Evolutionary conservation across 2,797 vertebrate genomes (phyloP).

Genomic region (Catostomus latipinnis): DNA sequence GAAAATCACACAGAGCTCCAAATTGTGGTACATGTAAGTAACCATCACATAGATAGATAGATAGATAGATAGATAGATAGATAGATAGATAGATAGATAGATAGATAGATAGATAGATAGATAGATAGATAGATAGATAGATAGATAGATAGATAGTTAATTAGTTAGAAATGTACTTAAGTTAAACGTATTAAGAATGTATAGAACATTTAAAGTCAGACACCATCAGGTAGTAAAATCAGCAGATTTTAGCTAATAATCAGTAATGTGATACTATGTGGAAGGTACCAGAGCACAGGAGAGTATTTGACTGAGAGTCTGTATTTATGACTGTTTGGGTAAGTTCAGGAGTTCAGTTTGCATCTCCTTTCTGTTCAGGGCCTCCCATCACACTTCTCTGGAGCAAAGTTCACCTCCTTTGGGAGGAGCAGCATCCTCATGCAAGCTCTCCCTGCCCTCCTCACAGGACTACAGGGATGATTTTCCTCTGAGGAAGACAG

Average conservation of each 20-base stretch:
- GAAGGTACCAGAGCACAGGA: neutral
- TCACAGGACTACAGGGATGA: conserved; percentile 91
- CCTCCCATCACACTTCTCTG: conserved; percentile 94
- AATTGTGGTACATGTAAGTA: conserved; percentile 97
- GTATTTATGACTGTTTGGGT: conserved; percentile 49
- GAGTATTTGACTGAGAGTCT: neutral
- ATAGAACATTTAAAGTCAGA: neutral
- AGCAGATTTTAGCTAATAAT: conserved; percentile 15
- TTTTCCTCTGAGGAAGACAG: conserved; percentile 98
- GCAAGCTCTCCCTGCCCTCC: conserved; percentile 91
- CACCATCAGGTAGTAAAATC: neutral
- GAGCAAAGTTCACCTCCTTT: conserved; percentile 98
- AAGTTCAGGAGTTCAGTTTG: conserved; percentile 56
- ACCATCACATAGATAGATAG: no score
- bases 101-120: no score
- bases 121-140: no score
- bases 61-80: no score
- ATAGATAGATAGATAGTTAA: no score
- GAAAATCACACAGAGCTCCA: conserved; percentile 89
- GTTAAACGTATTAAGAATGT: neutral
- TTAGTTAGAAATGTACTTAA: neutral
- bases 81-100: no score
- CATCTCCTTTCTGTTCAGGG: conserved; percentile 76
- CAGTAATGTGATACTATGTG: conserved; percentile 3
- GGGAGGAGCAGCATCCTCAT: conserved; percentile 90